Base-by-base conservation (phyloP, 2,797 vertebrate species). In the Xerus rutilus region DNA sequence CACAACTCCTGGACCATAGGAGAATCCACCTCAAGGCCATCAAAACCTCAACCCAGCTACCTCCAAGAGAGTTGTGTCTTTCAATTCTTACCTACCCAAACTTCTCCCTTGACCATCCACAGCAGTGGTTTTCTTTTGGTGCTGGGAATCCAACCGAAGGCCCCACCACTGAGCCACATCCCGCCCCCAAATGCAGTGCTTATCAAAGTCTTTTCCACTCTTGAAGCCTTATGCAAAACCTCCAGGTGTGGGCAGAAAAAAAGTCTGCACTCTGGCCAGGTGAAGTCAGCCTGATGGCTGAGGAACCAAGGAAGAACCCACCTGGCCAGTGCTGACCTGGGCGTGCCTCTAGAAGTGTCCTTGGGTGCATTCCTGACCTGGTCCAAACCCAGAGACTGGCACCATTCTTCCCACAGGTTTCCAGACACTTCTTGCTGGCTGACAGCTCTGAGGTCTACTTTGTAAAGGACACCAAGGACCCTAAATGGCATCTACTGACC, bases 31-130 rank as follows among this genome's bases (percentile, higher is more conserved):
- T 7, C 2, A n/a, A 30, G 47, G 52, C 70, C 43, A 45, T n/a
- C 11, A 39, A 64, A 20, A 1, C 1, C 4, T 11, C 0, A 7
- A 15, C 43, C 52, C 6, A 49, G 7, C 15, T 0, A 15, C 14
- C 70, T 88, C 3, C 43, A 57, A 76, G 25, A 77, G 11, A 65
- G 7, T 18, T 12, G 25, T 52, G 10, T 64, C 28, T 35, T 83
- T 57, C n/a, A 32, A 54, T n/a, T 67, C 45, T 70, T 7, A 39
- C 69, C 14, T 32, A 54, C 14, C 65, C 54, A 57, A 18, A 57
- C 21, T 57, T 21, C 54, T 57, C 54, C 7, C 54, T 21, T 57
- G 64, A 77, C 52, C 8, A 32, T 47, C 17, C 5, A 20, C 59
- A 70, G 17, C 17, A 39, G 21, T 12, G 12, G 15, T 57, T 69